Conservation (phyloP, 2,888 invertebrate species). For the Agrotis clavis region DNA sequence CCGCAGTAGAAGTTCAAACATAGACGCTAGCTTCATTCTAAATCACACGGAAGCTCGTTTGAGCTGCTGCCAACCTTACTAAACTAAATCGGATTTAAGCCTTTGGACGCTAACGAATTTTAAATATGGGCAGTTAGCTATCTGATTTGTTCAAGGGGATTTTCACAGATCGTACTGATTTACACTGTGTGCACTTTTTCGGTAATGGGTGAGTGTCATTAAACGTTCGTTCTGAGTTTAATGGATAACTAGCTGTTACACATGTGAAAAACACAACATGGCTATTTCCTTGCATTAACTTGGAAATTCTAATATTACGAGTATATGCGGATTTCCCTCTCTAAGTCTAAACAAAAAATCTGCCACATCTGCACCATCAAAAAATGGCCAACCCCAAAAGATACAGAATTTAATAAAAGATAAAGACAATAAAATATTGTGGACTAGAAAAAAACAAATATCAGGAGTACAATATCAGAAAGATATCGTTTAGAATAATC, state of each 20-base stretch:
- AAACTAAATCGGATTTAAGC: slow-evolving; percentile 78
- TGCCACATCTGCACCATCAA: slow-evolving; percentile 64
- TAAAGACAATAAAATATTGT: slow-evolving; percentile 76
- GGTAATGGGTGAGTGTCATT: slow-evolving; percentile 37
- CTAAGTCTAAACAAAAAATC: slow-evolving; percentile 52
- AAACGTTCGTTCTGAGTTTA: not conserved
- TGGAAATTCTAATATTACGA: slow-evolving; percentile 4
- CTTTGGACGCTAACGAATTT: slow-evolving; percentile 80
- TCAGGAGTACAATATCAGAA: slow-evolving; percentile 74
- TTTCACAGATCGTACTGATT: slow-evolving; percentile 62
- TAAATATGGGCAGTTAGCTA: slow-evolving; percentile 80
- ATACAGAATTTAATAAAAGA: slow-evolving; percentile 74
- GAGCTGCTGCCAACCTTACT: slow-evolving; percentile 75
- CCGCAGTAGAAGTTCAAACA: slow-evolving; percentile 57
- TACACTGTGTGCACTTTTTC: slow-evolving; percentile 48
- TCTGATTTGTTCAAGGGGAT: slow-evolving; percentile 69
- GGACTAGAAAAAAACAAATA: slow-evolving; percentile 77
- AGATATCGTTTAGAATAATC: slow-evolving; percentile 80
- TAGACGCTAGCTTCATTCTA: slow-evolving; percentile 64
- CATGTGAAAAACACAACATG: no score
- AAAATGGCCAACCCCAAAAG: slow-evolving; percentile 46
- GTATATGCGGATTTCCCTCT: slow-evolving; percentile 20
- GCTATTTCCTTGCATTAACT: not conserved
- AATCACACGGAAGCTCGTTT: slow-evolving; percentile 75
- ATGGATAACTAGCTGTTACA: not conserved